Percentiles rank a stretch among this genome's conserved stretches.
Conservation (phyloP, 2,113 vertebrate species). For the Oncorhynchus masou region DNA sequence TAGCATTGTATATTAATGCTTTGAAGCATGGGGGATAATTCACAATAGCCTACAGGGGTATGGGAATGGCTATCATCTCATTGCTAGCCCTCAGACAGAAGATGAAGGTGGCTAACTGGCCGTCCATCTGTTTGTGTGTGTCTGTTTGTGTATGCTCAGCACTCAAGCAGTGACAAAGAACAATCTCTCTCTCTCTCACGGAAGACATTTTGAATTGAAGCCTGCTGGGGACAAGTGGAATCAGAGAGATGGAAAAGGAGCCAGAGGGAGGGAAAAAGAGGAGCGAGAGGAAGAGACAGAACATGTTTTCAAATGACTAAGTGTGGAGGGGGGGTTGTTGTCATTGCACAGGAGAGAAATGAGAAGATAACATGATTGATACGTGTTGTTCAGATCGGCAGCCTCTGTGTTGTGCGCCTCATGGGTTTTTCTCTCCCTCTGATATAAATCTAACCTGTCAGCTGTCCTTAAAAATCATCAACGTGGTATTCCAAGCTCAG, state of each 20-base stretch:
- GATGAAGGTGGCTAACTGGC: background rate
- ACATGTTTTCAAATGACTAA: conserved; percentile 10
- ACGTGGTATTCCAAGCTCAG: background rate
- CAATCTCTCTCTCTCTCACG: background rate
- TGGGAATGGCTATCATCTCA: conserved; percentile 28
- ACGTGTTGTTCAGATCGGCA: conserved; percentile 1
- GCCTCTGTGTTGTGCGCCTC: conserved; percentile 25
- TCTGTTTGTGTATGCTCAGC: conserved; percentile 13
- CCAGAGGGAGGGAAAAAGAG: background rate
- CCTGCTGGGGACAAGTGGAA: background rate
- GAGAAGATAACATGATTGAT: background rate
- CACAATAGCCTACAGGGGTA: conserved; percentile 46
- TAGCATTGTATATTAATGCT: conserved; percentile 36
- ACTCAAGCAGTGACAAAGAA: conserved; percentile 8
- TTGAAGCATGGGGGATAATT: conserved; percentile 49
- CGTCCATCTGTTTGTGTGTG: background rate
- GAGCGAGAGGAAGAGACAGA: background rate
- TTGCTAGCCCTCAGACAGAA: conserved; percentile 9
- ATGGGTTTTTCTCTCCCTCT: conserved; percentile 19
- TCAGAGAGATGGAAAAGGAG: background rate
- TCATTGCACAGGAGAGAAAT: conserved; percentile 5
- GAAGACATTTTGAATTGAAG: background rate
- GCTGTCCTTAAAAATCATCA: conserved; percentile 2
- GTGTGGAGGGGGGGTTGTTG: background rate
- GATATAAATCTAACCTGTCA: conserved; percentile 23